Conservation (phyloP, 2,113 vertebrate species). For the Tringa solitaria region DNA sequence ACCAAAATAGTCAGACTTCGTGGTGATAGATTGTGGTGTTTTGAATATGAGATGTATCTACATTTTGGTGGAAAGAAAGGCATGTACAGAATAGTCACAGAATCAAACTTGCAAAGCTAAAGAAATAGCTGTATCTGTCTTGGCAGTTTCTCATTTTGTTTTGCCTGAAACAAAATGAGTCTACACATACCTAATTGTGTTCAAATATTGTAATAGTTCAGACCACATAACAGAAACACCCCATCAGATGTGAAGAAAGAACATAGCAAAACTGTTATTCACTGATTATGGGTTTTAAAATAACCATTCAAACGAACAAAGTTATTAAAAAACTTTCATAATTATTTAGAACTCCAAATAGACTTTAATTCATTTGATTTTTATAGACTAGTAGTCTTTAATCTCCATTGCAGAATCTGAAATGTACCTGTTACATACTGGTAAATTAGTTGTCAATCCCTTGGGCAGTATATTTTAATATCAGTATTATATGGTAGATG, state of each 20-base stretch:
- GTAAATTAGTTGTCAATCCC: slow-evolving; percentile 82
- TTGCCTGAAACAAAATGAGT: neutral
- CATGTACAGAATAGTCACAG: neutral
- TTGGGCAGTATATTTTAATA: slow-evolving; percentile 84
- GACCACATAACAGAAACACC: neutral
- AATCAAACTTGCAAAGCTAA: neutral
- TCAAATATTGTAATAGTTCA: neutral
- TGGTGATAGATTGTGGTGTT: neutral
- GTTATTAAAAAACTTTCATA: slow-evolving; percentile 51
- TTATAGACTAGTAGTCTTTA: slow-evolving; percentile 76
- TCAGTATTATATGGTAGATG: slow-evolving; percentile 77
- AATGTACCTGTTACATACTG: slow-evolving; percentile 76
- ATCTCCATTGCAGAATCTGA: slow-evolving; percentile 73
- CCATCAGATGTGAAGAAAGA: neutral
- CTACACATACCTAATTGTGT: neutral
- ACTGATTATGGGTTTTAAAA: neutral
- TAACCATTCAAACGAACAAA: slow-evolving; percentile 4
- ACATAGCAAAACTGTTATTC: neutral
- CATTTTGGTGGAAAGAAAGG: neutral
- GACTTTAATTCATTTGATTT: slow-evolving; percentile 68
- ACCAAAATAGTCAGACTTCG: neutral
- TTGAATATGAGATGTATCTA: neutral
- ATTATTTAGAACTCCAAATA: slow-evolving; percentile 59
- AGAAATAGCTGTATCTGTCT: neutral
- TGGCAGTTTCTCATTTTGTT: neutral